A percentile compares a stretch with the other conserved stretches of the same genome.
These are phyloP conservation scores for Brachirus orientalis DNA, from an alignment of 2,113 vertebrate genomes.

Conservation along the genomic window DNA sequence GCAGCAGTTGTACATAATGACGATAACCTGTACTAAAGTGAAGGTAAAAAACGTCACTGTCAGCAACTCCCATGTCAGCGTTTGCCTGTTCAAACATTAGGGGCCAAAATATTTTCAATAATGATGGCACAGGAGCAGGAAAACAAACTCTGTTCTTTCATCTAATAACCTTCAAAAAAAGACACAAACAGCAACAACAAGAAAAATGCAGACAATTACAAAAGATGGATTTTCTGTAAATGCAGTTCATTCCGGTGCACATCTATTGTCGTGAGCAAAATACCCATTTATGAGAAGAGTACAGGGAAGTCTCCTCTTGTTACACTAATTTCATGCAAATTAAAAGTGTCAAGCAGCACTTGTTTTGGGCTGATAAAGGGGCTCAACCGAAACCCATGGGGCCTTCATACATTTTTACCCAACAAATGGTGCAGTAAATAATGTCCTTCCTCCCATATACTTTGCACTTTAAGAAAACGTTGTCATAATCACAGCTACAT, in stretches of 20 bases:
- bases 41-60: constrained; percentile 38
- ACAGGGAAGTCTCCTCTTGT: constrained; percentile 55
- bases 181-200: constrained; percentile 15
- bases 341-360: constrained; percentile 52
- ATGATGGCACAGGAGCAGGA: constrained; percentile 54
- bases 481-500: constrained; percentile 8
- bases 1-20: constrained; percentile 28
- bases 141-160: constrained; percentile 47
- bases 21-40: constrained; percentile 28
- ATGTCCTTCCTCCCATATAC: not conserved
- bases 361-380: constrained; percentile 55
- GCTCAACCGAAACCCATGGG: constrained; percentile 23
- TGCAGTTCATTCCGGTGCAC: constrained; percentile 48
- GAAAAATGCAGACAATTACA: constrained; percentile 31
- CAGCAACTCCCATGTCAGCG: constrained; percentile 43
- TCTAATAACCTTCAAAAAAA: constrained; percentile 47
- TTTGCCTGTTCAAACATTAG: constrained; percentile 31
- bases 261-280: constrained; percentile 45
- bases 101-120: constrained; percentile 58
- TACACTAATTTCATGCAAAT: constrained; percentile 60
- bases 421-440: constrained; percentile 36
- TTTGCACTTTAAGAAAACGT: constrained; percentile 9
- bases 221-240: constrained; percentile 50
- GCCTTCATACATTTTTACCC: constrained; percentile 14
- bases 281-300: constrained; percentile 30